phyloP scores from a whole-genome alignment of 2,888 invertebrate species.

The Drepana falcataria region DNA sequence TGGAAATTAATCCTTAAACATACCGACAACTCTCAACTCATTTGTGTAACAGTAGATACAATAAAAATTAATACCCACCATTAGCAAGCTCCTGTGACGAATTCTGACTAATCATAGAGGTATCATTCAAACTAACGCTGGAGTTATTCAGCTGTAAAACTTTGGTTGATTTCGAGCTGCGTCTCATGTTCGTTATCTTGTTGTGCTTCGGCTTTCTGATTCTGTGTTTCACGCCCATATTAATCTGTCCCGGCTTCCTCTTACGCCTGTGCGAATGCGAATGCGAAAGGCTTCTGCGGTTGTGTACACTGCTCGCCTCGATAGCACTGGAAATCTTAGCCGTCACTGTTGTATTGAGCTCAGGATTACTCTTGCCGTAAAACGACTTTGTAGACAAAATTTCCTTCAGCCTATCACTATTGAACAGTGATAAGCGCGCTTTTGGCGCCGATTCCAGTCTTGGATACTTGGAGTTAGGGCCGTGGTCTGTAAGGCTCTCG shows the following conservation, averaged over 20 bases:
- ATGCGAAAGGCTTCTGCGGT: conserved; percentile 39
- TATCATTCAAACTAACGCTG: conserved; percentile 29
- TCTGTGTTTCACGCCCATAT: conserved; percentile 81
- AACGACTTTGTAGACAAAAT: conserved; percentile 76
- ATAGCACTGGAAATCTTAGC: conserved; percentile 54
- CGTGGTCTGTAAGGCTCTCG: conserved; percentile 48
- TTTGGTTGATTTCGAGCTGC: conserved; percentile 20
- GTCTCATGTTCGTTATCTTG: conserved; percentile 26
- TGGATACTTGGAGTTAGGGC: conserved; percentile 53
- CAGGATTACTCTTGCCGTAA: conserved; percentile 72
- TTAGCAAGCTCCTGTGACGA: conserved; percentile 51
- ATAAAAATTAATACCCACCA: conserved; percentile 39
- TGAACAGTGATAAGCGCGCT: conserved; percentile 66
- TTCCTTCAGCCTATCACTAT: conserved; percentile 63
- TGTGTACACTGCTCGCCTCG: conserved; percentile 38
- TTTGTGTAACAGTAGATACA: not conserved
- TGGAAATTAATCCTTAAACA: too few relatives aligned
- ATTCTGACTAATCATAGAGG: conserved; percentile 48
- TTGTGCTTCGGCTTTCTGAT: conserved; percentile 80
- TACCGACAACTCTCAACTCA: too few relatives aligned
- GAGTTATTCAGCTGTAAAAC: conserved; percentile 28
- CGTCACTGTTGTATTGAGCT: conserved; percentile 49
- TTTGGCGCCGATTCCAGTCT: conserved; percentile 60
- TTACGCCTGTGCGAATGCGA: conserved; percentile 44
- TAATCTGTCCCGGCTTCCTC: conserved; percentile 79